These are phyloP conservation scores for Drosophila quinaria DNA, from an alignment of 2,888 invertebrate species.

Conservation along the genomic window DNA sequence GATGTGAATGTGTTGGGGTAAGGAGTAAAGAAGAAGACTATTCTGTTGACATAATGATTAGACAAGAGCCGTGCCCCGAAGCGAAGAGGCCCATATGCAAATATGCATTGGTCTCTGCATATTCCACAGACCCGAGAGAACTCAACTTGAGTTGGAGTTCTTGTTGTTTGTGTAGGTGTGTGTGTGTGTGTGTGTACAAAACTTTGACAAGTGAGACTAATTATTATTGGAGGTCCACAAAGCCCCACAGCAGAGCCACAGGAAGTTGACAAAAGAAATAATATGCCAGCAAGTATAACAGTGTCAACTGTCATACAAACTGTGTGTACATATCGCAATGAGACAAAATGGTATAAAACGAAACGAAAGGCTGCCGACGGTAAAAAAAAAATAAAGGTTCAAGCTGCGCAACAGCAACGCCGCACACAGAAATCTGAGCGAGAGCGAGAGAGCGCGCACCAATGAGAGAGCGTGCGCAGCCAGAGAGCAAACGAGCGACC, in stretches of 20 bases:
- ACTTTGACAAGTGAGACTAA: constrained; percentile 59
- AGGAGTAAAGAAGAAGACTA: constrained; percentile 28
- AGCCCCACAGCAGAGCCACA: constrained; percentile 24
- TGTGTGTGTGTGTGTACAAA: constrained; percentile 19
- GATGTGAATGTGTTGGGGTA: background rate
- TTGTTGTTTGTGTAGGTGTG: background rate
- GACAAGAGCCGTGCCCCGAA: constrained; percentile 64
- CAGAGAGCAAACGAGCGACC: constrained; percentile 53
- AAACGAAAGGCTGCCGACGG: constrained; percentile 58
- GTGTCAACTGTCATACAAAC: constrained; percentile 46
- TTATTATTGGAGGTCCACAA: constrained; percentile 49
- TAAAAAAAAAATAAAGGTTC: constrained; percentile 20
- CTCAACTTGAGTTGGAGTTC: constrained; percentile 9
- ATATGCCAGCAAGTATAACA: constrained; percentile 49
- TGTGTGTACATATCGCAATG: constrained; percentile 17
- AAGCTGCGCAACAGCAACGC: constrained; percentile 36
- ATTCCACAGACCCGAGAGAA: constrained; percentile 24
- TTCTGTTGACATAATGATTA: constrained; percentile 72
- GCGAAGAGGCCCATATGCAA: constrained; percentile 60
- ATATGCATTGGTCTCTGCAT: constrained; percentile 45
- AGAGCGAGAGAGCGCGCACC: constrained; percentile 12
- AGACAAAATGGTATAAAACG: constrained; percentile 50
- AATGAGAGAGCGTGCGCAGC: constrained; percentile 12
- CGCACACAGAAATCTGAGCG: constrained; percentile 43
- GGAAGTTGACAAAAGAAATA: constrained; percentile 60